Evolutionary conservation across 1,140 invertebrate genomes (phyloP).

Genomic region (Rhopalosiphum padi): DNA sequence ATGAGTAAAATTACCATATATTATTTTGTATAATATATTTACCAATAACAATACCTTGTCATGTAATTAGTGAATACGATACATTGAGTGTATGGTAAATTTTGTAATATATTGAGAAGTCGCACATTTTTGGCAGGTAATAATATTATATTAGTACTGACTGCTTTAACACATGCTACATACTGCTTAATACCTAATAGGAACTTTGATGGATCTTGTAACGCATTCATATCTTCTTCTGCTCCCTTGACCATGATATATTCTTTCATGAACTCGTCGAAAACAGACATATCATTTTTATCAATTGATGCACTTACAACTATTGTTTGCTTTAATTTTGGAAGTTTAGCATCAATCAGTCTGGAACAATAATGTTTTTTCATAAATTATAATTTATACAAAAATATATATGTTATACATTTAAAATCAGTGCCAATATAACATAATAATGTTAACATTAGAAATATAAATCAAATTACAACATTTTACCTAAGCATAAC

Average conservation of each 20-base stretch:
- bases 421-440: too few relatives aligned
- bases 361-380: slow-evolving; percentile 65
- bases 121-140: slow-evolving; percentile 49
- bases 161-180: slow-evolving; percentile 62
- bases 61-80: slow-evolving; percentile 59
- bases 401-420: too few relatives aligned
- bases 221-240: slow-evolving; percentile 61
- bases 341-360: slow-evolving; percentile 77
- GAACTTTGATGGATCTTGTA: slow-evolving; percentile 65
- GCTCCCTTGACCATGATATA: slow-evolving; percentile 59
- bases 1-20: not conserved
- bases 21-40: not conserved
- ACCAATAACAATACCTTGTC: slow-evolving; percentile 36
- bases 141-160: slow-evolving; percentile 56
- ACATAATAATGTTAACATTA: too few relatives aligned
- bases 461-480: too few relatives aligned
- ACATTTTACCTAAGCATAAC: too few relatives aligned
- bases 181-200: slow-evolving; percentile 82
- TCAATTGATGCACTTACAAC: slow-evolving; percentile 95
- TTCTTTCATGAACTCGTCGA: slow-evolving; percentile 79
- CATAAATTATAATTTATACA: not conserved
- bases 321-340: slow-evolving; percentile 84
- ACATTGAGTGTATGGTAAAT: slow-evolving; percentile 57
- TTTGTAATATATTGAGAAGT: slow-evolving; percentile 56
- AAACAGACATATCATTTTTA: slow-evolving; percentile 74